Evolutionary conservation across 2,797 vertebrate genomes (phyloP), one percentile per base, ranked within the genome.

Genomic region (Dryobates pubescens): DNA sequence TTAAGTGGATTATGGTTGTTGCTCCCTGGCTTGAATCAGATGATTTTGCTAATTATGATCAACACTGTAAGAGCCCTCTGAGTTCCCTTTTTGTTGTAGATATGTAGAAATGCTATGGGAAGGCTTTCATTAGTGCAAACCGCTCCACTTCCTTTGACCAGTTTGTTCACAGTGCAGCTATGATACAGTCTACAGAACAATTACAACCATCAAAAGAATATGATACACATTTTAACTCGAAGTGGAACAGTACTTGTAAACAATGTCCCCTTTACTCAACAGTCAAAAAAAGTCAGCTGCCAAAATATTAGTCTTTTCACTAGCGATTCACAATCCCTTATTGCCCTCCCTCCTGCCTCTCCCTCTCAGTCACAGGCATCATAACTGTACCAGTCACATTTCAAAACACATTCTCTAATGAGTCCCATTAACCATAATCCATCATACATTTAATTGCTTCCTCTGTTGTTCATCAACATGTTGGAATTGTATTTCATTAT

Each of bases 351-450:
- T 83, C 70, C 27, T 30, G 12, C 18, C n/a, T 71, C 23, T 56
- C 29, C 6, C 30, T 32, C 27, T 69, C 30, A 41, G 47, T 62
- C 29, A 2, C 82, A 93, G 76, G n/a, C 69, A 78, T 74, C 79
- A 32, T 89, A 94, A 96, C 32, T 68, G 24, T 59, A 93, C 64
- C 47, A 65, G 32, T 13, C 23, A 69, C 49, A 82, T 81, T 96
- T 96, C 93, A 90, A 90, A 93, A 83, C 86, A 83, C 68, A 45
- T 73, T 92, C 65, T 93, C 70, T 96, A 96, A 97, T 96, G 95
- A 92, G 74, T 90, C 67, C 91, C 71, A 94, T 96, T 95, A 96
- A 88, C 29, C 26, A 74, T 82, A 84, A 91, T 85, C 82, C 93
- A 82, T 86, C 88, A 94, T 93, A 96, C 61, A 86, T 95, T 92